Conservation (phyloP, 2,797 vertebrate species). For the Aldrovandia affinis region DNA sequence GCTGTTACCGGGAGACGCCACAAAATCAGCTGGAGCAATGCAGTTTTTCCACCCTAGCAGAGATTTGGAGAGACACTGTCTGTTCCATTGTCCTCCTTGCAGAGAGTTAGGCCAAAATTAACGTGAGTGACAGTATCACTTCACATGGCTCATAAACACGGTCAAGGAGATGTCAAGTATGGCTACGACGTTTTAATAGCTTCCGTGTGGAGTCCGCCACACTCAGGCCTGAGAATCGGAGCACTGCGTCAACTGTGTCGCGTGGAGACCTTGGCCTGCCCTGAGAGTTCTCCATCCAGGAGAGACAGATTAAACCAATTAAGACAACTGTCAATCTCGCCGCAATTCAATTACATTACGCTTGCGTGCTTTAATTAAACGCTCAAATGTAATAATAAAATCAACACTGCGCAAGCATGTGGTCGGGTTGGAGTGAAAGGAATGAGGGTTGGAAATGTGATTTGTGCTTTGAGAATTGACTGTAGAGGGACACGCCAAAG, state of each 20-base stretch:
- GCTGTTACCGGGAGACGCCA: background rate
- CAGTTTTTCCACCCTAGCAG: background rate
- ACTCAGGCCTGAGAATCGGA: background rate
- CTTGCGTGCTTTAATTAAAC: conserved; percentile 16
- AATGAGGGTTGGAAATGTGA: background rate
- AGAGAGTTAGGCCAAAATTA: background rate
- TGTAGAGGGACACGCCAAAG: background rate
- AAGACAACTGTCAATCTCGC: conserved; percentile 17
- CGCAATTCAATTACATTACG: conserved; percentile 16
- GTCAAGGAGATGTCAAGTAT: background rate
- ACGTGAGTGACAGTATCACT: background rate
- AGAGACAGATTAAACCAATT: conserved; percentile 12
- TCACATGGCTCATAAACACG: background rate
- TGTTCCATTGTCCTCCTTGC: too few species aligned
- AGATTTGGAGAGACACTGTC: background rate
- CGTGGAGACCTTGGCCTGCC: background rate
- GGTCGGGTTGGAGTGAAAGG: background rate
- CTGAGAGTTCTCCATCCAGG: background rate
- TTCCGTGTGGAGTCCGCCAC: background rate
- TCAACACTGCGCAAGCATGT: background rate
- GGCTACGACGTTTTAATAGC: background rate
- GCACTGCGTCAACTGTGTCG: background rate
- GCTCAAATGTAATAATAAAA: conserved; percentile 8
- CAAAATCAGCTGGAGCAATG: background rate
- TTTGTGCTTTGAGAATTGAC: background rate